Conservation (phyloP, 2,797 vertebrate species). For the Hemibagrus guttatus region DNA sequence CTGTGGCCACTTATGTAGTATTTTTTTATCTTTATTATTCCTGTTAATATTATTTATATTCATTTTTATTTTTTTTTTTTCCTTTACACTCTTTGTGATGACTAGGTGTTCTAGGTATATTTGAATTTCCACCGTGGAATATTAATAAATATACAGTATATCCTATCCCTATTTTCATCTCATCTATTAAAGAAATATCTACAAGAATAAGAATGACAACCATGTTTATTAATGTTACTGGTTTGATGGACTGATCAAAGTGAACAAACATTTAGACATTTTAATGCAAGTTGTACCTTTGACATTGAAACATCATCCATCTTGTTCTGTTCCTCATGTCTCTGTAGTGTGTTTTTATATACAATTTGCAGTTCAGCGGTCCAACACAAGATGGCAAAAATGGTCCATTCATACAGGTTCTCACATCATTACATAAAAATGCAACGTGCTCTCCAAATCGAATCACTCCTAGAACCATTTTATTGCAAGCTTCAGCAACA, state of each 20-base stretch:
- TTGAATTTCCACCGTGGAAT: no score
- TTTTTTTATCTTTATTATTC: no score
- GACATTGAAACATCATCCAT: conserved; percentile 53
- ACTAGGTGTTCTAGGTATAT: no score
- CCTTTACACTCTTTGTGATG: no score
- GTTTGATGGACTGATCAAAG: background rate
- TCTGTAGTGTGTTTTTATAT: conserved; percentile 50
- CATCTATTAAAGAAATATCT: background rate
- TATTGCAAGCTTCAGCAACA: conserved; percentile 50
- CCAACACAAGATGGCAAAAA: conserved; percentile 72
- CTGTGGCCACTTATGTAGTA: background rate
- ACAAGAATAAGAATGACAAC: background rate
- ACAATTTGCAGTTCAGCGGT: conserved; percentile 52
- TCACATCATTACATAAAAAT: conserved; percentile 59
- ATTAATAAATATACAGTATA: no score
- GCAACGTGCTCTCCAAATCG: conserved; percentile 69
- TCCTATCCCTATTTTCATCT: no score
- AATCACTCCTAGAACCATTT: conserved; percentile 64
- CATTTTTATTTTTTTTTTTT: no score
- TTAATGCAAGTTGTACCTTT: conserved; percentile 19
- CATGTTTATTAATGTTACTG: background rate
- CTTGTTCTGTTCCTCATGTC: conserved; percentile 61
- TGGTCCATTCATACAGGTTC: conserved; percentile 43
- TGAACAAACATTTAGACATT: background rate
- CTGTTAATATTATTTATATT: no score